phyloP scores from a whole-genome alignment of 1,140 invertebrate genomes.

The Leptinotarsa defecta region DNA sequence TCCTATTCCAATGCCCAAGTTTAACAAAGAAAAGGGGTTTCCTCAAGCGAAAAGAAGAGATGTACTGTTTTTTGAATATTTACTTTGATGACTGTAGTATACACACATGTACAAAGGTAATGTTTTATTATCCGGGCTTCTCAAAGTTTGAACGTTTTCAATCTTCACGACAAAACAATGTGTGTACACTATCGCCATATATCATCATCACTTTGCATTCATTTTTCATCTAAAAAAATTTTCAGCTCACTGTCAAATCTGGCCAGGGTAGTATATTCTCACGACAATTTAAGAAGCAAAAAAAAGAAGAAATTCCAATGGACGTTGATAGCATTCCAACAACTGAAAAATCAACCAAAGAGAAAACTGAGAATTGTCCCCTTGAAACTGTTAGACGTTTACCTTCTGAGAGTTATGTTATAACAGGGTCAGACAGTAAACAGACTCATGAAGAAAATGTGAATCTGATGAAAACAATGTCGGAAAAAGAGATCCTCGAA shows the following conservation, averaged over 20 bases:
- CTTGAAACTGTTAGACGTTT: slow-evolving; percentile 20
- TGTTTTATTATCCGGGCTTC: too few relatives aligned
- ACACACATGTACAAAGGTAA: too few relatives aligned
- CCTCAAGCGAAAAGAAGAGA: slow-evolving; percentile 51
- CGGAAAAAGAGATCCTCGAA: slow-evolving; percentile 72
- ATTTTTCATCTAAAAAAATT: slow-evolving; percentile 29
- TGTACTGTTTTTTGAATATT: slow-evolving; percentile 26
- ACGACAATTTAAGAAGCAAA: slow-evolving; percentile 50
- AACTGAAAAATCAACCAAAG: slow-evolving; percentile 20
- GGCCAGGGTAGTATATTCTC: slow-evolving; percentile 56
- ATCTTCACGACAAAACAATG: too few relatives aligned
- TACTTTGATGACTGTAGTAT: too few relatives aligned
- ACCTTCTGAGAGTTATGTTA: slow-evolving; percentile 59
- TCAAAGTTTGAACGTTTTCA: too few relatives aligned
- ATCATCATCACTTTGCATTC: neutral
- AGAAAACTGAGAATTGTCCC: neutral
- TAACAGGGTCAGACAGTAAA: slow-evolving; percentile 61
- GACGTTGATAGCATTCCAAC: slow-evolving; percentile 28
- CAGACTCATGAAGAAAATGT: slow-evolving; percentile 79
- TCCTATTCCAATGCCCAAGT: slow-evolving; percentile 21
- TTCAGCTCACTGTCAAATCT: slow-evolving; percentile 46
- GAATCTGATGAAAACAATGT: slow-evolving; percentile 70
- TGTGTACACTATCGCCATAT: too few relatives aligned
- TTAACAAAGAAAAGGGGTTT: slow-evolving; percentile 48
- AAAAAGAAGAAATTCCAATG: slow-evolving; percentile 33